Evolutionary conservation across 35 echinoderm and acorn worm species (phyloP), one percentile per base, ranked within the genome.

Genomic region (Amphiura filiformis): DNA sequence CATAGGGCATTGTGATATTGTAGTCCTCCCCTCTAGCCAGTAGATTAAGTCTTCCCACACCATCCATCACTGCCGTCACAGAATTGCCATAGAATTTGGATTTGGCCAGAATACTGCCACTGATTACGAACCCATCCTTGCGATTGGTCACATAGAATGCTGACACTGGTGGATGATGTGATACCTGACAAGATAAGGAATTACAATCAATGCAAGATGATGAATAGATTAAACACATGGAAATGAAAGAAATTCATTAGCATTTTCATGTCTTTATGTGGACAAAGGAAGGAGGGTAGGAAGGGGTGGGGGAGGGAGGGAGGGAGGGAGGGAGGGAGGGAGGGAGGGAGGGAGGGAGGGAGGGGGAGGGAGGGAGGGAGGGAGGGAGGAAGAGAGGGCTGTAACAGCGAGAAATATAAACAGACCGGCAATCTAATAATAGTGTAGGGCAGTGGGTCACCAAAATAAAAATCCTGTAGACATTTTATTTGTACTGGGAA

Each of bases 1-100:
- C 96, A 87, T 98, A 98, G 20, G 89, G 96, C 96, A 98, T 98
- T 0, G 92, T 98, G 75, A 98, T 91, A 32, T 89, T 82, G 40
- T 98, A 98, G 40, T 98, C 96, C 52, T 98, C 92, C 34, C 95
- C 95, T 44, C 95, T 83, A 17, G 89, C 36, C 18, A 97, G 85
- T 17, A 97, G 88, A 0, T 85, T 83, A 2, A 97, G 89, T 34
- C 88, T 94, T 36, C 85, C 95, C 23, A 89, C 86, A 3, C 92
- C 95, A 39, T 94, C 95, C 92, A 97, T 91, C 80, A 91, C 41
- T 4, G 95, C 95, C 17, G 92, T 88, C 32, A 97, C 92, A 0
- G 92, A 94, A 78, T 91, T 94, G 34, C 92, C 92, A 41, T 97
- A 94, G 56, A 94, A 97, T n/a, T 94, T 97, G 13, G 89, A 91